These are phyloP conservation scores for Limanda limanda DNA, from an alignment of 2,113 vertebrate species.

Conservation along the genomic window DNA sequence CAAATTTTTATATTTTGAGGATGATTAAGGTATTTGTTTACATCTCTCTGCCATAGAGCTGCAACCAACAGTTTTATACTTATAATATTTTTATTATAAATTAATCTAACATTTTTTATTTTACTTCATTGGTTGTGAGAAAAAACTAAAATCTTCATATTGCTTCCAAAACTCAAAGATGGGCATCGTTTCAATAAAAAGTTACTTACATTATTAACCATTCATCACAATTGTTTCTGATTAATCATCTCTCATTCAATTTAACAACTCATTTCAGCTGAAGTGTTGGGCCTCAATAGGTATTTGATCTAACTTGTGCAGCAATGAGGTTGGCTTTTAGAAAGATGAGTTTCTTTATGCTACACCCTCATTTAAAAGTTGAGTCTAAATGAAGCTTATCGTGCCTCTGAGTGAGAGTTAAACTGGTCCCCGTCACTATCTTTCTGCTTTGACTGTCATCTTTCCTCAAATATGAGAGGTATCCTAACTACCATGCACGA, in stretches of 20 bases:
- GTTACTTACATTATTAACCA: too few species aligned
- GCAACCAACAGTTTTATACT: neutral
- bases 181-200: too few species aligned
- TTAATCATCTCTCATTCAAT: too few species aligned
- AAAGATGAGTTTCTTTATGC: constrained; percentile 2
- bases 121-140: too few species aligned
- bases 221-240: too few species aligned
- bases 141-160: too few species aligned
- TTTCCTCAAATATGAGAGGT: constrained; percentile 41
- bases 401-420: neutral
- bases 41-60: neutral
- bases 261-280: too few species aligned
- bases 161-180: too few species aligned
- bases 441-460: neutral
- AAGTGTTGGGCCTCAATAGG: too few species aligned
- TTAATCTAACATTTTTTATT: neutral
- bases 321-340: neutral
- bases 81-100: neutral
- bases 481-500: constrained; percentile 16
- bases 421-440: neutral
- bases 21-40: neutral
- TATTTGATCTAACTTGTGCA: too few species aligned
- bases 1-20: neutral
- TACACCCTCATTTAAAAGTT: neutral
- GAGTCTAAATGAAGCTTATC: neutral